phyloP scores from a whole-genome alignment of 2,797 vertebrate genomes.

The Tangara arthus region DNA sequence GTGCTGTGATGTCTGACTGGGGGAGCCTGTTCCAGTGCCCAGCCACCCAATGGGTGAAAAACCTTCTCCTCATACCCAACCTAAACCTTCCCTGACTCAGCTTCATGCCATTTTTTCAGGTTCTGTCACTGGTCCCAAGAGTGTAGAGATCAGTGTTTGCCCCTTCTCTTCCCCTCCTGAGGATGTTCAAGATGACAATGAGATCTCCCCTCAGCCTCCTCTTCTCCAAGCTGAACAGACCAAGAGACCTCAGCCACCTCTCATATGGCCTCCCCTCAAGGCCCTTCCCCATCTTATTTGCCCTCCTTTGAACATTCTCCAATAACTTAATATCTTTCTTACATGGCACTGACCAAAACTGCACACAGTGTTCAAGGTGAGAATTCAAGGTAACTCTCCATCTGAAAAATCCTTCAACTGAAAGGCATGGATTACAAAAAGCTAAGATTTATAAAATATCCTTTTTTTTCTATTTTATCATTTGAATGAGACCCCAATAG shows the following conservation, averaged over 20 bases:
- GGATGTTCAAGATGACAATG: neutral
- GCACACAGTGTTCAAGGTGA: neutral
- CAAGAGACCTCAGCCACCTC: accelerated
- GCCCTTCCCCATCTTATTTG: neutral
- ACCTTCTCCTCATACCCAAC: neutral
- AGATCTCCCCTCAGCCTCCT: neutral
- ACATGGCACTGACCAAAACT: neutral
- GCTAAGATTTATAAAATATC: neutral
- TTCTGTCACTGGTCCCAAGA: neutral
- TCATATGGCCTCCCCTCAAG: accelerated
- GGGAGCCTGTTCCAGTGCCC: neutral
- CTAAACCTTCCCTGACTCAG: neutral
- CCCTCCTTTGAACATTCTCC: neutral
- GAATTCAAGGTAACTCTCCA: neutral
- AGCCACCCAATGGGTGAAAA: neutral
- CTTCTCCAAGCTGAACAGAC: neutral
- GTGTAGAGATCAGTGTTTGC: neutral
- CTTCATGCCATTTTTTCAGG: accelerated
- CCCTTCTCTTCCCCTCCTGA: neutral
- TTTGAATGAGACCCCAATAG: neutral
- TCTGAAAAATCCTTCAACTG: neutral
- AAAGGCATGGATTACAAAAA: neutral
- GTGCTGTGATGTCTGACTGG: neutral
- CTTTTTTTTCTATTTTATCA: neutral
- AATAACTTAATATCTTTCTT: neutral